Conservation (phyloP, 2,113 vertebrate species). For the Sinocyclocheilus rhinocerous region DNA sequence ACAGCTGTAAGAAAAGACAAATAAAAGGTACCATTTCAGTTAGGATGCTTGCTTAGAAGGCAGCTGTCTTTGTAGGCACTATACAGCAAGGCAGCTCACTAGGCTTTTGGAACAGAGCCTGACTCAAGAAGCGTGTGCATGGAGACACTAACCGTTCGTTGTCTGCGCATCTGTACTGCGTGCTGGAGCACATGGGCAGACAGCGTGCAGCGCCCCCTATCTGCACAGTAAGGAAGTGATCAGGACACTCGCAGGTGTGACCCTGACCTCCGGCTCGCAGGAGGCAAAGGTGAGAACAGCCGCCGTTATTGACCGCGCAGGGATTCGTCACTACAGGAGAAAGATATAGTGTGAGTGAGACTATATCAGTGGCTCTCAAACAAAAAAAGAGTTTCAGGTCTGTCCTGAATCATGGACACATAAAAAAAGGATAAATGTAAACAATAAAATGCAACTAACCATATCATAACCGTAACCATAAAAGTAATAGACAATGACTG, state of each 20-base stretch:
- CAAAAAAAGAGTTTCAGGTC: neutral
- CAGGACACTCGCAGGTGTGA: conserved; percentile 92
- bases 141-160: conserved; percentile 83
- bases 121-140: too few species aligned
- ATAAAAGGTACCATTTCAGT: neutral
- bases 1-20: conserved; percentile 76
- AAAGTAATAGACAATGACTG: neutral
- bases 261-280: conserved; percentile 86
- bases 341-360: conserved; percentile 21
- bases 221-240: conserved; percentile 86
- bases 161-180: conserved; percentile 93
- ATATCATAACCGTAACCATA: neutral
- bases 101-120: neutral
- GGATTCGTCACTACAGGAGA: conserved; percentile 86
- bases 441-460: neutral
- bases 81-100: neutral
- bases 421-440: too few species aligned
- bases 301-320: conserved; percentile 92
- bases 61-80: neutral
- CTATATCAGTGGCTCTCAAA: neutral
- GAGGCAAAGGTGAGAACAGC: conserved; percentile 96
- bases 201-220: conserved; percentile 78
- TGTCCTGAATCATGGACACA: neutral
- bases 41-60: neutral
- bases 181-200: conserved; percentile 91